These are phyloP conservation scores for Gracilinanus agilis DNA, from an alignment of 2,113 vertebrate species.

Conservation along the genomic window DNA sequence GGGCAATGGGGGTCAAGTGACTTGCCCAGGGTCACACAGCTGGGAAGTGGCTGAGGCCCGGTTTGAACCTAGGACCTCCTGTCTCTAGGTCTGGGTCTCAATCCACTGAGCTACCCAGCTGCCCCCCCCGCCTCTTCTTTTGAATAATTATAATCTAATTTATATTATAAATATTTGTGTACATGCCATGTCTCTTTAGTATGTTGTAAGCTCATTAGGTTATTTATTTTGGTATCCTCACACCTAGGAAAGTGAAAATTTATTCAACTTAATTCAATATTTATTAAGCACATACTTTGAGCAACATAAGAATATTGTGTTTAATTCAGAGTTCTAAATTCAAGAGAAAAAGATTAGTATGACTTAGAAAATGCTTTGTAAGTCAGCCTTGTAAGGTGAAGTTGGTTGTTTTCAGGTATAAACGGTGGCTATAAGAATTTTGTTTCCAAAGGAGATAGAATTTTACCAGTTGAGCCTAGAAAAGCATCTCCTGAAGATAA, in stretches of 20 bases:
- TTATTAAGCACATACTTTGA: not conserved
- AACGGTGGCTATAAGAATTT: not conserved
- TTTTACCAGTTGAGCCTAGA: not conserved
- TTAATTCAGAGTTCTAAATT: not conserved
- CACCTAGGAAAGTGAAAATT: not conserved
- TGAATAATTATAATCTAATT: not conserved
- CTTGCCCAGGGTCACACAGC: too few species aligned
- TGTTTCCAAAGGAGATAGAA: not conserved
- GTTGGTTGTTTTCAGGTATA: not conserved
- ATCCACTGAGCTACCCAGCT: too few species aligned
- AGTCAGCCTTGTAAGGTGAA: not conserved
- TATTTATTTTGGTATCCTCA: not conserved
- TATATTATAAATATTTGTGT: not conserved
- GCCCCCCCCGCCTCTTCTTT: not conserved
- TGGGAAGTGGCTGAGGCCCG: too few species aligned
- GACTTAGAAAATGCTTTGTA: not conserved
- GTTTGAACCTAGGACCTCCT: too few species aligned
- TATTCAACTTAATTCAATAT: not conserved
- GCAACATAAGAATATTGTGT: not conserved
- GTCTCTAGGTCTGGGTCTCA: too few species aligned
- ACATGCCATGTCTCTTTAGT: not conserved
- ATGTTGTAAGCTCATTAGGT: not conserved
- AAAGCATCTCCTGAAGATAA: not conserved
- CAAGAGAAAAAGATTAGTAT: not conserved
- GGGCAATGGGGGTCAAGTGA: too few species aligned